Evolutionary conservation across 2,888 invertebrate species (phyloP), one percentile per base, ranked within the genome.

Genomic region (Zygogramma bicolorata): DNA sequence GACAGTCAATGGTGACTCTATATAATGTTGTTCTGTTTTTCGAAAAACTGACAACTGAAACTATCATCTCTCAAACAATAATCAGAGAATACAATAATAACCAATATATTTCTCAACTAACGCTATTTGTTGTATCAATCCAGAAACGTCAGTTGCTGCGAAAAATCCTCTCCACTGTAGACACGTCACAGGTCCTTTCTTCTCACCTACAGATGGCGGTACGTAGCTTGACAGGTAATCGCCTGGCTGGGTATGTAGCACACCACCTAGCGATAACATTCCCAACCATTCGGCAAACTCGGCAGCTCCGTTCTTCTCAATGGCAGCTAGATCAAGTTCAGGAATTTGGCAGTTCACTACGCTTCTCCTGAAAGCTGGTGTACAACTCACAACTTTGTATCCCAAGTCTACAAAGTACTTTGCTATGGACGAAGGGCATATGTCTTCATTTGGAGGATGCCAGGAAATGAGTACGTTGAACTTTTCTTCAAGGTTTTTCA

Each of bases 391-490:
- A 2, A 90, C 87, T 3, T 80, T 76, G 76, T 88, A 89, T 5
- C 88, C 87, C 62, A 81, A 83, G 75, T 87, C 85, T 46, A 85
- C 73, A 77, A 77, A 73, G 86, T 90, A 91, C 76, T 89, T 89
- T 10, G 91, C 91, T 53, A 90, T 77, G 0, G 91, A 91, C n/a
- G 91, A 91, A 58, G 91, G 90, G 77, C 91, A 91, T 25, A 90
- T 74, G 15, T 83, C 84, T 63, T 85, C 82, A 13, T 83, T 83
- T 74, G 88, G 87, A 63, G 91, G 88, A 77, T 89, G 87, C 91
- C 91, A 92, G 46, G 84, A 81, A 46, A 90, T 46, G 46, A 90
- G 84, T 8, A 90, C 82, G 69, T 87, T 84, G 77, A 90, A 88
- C 10, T 80, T 85, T 70, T 85, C 80, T 70, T 85, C 80, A n/a